phyloP scores from a whole-genome alignment of 1,140 invertebrate species.

The Brachionus manjavacas region DNA sequence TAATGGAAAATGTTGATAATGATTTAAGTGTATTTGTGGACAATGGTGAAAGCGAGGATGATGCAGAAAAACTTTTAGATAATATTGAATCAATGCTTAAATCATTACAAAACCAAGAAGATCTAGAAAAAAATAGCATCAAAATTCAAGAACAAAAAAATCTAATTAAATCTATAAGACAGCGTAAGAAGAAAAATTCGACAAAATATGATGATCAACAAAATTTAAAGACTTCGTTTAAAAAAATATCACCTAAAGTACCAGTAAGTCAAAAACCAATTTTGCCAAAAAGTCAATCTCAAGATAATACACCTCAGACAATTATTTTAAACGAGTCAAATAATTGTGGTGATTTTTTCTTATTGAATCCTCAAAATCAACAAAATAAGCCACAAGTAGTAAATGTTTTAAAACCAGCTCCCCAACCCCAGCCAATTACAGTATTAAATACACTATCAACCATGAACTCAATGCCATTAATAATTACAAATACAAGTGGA shows the following conservation, averaged over 20 bases:
- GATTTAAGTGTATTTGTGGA: neutral
- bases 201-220: neutral
- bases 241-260: neutral
- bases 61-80: constrained; percentile 16
- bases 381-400: neutral
- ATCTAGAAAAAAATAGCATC: neutral
- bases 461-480: neutral
- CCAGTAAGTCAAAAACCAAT: neutral
- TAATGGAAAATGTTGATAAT: neutral
- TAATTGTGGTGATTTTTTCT: neutral
- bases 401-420: neutral
- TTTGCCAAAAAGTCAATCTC: neutral
- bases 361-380: neutral
- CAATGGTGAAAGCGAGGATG: neutral
- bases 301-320: neutral
- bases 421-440: neutral
- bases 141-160: constrained; percentile 18
- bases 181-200: neutral
- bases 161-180: neutral
- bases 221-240: neutral
- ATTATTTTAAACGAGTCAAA: neutral
- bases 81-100: constrained; percentile 39
- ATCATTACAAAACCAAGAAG: neutral
- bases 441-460: neutral
- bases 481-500: neutral